Conservation (phyloP, 2,797 vertebrate genomes). For the Balearica regulorum region DNA sequence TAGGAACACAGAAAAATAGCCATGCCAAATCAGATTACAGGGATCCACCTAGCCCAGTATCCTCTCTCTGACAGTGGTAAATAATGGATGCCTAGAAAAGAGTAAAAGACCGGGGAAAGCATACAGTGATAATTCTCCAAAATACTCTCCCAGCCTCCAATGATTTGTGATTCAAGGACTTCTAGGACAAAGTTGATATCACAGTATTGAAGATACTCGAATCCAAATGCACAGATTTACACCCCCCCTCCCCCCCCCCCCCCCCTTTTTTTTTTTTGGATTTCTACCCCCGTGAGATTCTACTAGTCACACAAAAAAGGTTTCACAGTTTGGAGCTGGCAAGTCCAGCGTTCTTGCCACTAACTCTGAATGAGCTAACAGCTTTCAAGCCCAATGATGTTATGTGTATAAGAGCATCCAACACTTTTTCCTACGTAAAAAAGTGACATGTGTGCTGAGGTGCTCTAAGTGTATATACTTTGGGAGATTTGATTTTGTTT, state of each 20-base stretch:
- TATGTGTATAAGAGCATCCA: conserved; percentile 55
- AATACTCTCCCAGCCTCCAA: conserved; percentile 46
- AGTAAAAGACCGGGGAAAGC: conserved; percentile 49
- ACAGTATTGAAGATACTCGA: neutral
- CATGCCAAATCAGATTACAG: conserved; percentile 68
- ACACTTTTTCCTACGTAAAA: conserved; percentile 55
- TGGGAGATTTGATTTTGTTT: neutral
- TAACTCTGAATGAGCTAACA: conserved; percentile 47
- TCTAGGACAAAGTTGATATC: conserved; percentile 33
- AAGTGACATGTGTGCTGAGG: conserved; percentile 57
- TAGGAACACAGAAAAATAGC: conserved; percentile 67
- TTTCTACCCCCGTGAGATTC: conserved; percentile 31
- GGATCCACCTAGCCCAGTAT: conserved; percentile 55
- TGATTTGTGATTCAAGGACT: conserved; percentile 51
- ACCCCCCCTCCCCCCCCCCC: neutral
- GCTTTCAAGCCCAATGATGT: conserved; percentile 52
- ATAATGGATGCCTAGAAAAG: conserved; percentile 39
- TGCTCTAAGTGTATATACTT: conserved; percentile 49
- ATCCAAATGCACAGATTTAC: conserved; percentile 59
- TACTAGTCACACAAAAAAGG: conserved; percentile 39
- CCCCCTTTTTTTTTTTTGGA: neutral
- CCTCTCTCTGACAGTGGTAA: conserved; percentile 57
- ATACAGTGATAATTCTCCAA: conserved; percentile 42
- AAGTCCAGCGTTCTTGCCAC: conserved; percentile 54
- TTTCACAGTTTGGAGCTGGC: conserved; percentile 59